Evolutionary conservation across 2,888 invertebrate species (phyloP), one percentile per base, ranked within the genome.

Genomic region (Nymphalis c-album): DNA sequence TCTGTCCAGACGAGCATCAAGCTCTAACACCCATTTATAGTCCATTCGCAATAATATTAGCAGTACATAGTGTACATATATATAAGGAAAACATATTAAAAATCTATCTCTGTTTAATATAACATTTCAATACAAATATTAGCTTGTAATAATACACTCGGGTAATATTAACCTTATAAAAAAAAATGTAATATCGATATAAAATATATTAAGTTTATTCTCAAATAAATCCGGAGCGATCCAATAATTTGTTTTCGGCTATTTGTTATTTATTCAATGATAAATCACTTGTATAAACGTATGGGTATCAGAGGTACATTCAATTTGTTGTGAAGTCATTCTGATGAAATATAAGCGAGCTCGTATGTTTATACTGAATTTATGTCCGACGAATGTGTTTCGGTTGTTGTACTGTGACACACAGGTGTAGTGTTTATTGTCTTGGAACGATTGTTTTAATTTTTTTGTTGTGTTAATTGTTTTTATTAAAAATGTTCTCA

Each of bases 261-360:
- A 74, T 75, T 71, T 74, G 73, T 73, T 74, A 74, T 72, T 74
- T 72, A 71, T 68, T 58, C 68, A 71, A 64, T 73, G 74, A 74
- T 73, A 71, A 68, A 71, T 69, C 66, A 66, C 63, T 69, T 60
- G 65, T 66, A 67, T 71, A 69, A 72, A 71, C 64, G 69, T 73
- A 72, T 69, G 67, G 65, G 67, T 69, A 63, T 16, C 70, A 60
- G 67, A 79, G 77, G 81, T 82, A 78, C 78, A 82, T 84, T 83
- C 83, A 83, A 86, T 87, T 86, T 80, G 80, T 82, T 80, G 80
- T 79, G 79, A 80, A 79, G 83, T 82, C 82, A 80, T 86, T 85
- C 73, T 78, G 79, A 83, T 85, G 85, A 86, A 80, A 86, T 85
- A 85, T 79, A 77, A 74, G 72, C 76, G 75, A 72, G 68, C 64